A percentile compares a stretch with the other conserved stretches of the same genome.
Conservation (phyloP, 1,140 invertebrate species). For the Drosophila subobscura region DNA sequence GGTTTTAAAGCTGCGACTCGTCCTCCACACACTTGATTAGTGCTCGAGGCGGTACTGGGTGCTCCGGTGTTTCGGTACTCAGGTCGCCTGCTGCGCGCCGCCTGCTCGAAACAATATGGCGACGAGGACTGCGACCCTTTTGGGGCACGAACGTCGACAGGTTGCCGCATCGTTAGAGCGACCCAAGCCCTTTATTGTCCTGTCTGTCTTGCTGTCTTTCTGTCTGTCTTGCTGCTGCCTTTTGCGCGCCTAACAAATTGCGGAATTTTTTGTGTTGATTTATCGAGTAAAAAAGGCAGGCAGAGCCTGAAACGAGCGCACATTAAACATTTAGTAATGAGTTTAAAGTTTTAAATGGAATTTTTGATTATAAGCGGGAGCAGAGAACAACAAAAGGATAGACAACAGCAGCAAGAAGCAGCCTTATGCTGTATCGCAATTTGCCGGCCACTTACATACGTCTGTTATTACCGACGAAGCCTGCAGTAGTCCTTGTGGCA, state of each 20-base stretch:
- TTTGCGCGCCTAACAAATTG: conserved; percentile 73
- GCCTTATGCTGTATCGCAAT: conserved; percentile 40
- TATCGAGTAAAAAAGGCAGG: conserved; percentile 37
- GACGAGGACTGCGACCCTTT: conserved; percentile 67
- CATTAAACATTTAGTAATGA: conserved; percentile 82
- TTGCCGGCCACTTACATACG: conserved; percentile 42
- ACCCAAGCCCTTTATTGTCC: conserved; percentile 52
- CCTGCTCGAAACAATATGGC: conserved; percentile 77
- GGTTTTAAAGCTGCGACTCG: conserved; percentile 13
- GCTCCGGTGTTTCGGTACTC: conserved; percentile 2
- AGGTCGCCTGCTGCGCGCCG: conserved; percentile 66
- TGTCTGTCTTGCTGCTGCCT: conserved; percentile 29
- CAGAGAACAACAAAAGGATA: conserved; percentile 2
- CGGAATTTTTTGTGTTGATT: conserved; percentile 64
- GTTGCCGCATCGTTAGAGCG: conserved; percentile 72
- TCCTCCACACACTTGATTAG: conserved; percentile 68
- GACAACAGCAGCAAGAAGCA: not conserved
- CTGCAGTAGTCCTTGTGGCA: not conserved
- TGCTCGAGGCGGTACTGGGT: conserved; percentile 26
- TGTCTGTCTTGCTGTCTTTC: conserved; percentile 15
- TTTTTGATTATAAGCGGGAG: conserved; percentile 68
- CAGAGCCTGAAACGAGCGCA: conserved; percentile 54
- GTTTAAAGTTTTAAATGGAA: conserved; percentile 81
- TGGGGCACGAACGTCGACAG: conserved; percentile 72
- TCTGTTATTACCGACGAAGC: conserved; percentile 42